A percentile compares a stretch with the other conserved stretches of the same genome.
These are phyloP conservation scores for Eretmocerus hayati DNA, from an alignment of 2,888 invertebrate genomes.

Conservation along the genomic window DNA sequence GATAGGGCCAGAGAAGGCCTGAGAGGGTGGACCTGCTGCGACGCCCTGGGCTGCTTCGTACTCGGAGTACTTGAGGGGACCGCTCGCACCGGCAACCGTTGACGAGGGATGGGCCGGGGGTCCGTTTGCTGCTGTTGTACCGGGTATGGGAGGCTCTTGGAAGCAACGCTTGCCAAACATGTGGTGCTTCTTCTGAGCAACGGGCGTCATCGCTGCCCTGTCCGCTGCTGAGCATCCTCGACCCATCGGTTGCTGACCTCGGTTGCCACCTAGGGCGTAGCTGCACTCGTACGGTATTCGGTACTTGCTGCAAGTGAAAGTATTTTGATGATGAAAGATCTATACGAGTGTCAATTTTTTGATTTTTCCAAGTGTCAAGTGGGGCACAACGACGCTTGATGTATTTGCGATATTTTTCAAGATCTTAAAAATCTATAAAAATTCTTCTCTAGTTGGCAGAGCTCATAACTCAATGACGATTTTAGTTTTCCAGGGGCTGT, in stretches of 20 bases:
- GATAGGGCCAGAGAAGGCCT: constrained; percentile 45
- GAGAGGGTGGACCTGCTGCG: constrained; percentile 39
- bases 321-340: too few species aligned
- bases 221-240: constrained; percentile 13
- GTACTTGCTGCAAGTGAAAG: constrained; percentile 54
- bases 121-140: neutral
- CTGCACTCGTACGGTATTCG: constrained; percentile 66
- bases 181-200: constrained; percentile 85
- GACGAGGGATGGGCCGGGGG: neutral
- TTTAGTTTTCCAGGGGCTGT: too few species aligned
- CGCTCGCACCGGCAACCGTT: constrained; percentile 2
- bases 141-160: constrained; percentile 51
- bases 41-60: constrained; percentile 40
- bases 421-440: too few species aligned
- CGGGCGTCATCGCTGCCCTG: constrained; percentile 47
- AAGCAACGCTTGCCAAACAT: constrained; percentile 86
- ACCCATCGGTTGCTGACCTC: neutral
- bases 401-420: too few species aligned
- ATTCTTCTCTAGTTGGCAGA: too few species aligned
- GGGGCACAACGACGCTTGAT: too few species aligned
- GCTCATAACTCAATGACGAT: too few species aligned
- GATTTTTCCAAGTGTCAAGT: too few species aligned
- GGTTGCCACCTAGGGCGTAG: constrained; percentile 45
- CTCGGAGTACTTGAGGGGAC: constrained; percentile 57
- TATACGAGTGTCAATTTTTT: too few species aligned